phyloP scores from a whole-genome alignment of 2,113 vertebrate genomes.

The Xiphias gladius region DNA sequence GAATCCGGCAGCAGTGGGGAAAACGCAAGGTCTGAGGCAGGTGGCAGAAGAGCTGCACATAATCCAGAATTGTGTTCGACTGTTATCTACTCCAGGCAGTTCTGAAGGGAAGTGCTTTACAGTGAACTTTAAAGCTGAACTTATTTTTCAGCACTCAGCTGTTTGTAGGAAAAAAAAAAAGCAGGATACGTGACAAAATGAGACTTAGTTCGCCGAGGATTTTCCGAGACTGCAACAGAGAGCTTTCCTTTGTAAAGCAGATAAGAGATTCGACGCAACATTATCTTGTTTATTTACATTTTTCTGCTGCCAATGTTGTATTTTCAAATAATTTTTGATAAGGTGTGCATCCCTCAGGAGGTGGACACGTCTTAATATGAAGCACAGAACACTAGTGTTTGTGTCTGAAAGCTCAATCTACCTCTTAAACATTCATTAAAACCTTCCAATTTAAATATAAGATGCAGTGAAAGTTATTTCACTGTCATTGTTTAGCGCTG shows the following conservation, averaged over 20 bases:
- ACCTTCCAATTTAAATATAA: background rate
- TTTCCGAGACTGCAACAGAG: background rate
- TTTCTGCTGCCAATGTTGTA: background rate
- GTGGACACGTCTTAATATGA: background rate
- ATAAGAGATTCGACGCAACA: too few species aligned
- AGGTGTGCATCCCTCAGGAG: background rate
- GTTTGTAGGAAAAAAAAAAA: background rate
- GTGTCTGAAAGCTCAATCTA: background rate
- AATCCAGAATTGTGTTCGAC: background rate
- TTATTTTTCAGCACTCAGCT: background rate
- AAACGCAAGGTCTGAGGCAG: constrained; percentile 1
- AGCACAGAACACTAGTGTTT: background rate
- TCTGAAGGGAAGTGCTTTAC: background rate
- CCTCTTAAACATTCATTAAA: background rate
- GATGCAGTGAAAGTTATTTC: too few species aligned
- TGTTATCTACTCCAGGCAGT: background rate
- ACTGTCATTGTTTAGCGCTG: too few species aligned
- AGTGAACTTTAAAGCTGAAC: background rate
- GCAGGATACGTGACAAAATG: background rate
- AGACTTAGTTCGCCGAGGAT: background rate
- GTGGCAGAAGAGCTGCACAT: constrained; percentile 28
- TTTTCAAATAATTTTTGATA: background rate
- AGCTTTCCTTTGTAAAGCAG: too few species aligned
- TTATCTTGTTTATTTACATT: background rate
- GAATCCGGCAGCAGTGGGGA: constrained; percentile 8